Base-by-base conservation (phyloP, 2,113 vertebrate genomes). In the Corynorhinus townsendii region DNA sequence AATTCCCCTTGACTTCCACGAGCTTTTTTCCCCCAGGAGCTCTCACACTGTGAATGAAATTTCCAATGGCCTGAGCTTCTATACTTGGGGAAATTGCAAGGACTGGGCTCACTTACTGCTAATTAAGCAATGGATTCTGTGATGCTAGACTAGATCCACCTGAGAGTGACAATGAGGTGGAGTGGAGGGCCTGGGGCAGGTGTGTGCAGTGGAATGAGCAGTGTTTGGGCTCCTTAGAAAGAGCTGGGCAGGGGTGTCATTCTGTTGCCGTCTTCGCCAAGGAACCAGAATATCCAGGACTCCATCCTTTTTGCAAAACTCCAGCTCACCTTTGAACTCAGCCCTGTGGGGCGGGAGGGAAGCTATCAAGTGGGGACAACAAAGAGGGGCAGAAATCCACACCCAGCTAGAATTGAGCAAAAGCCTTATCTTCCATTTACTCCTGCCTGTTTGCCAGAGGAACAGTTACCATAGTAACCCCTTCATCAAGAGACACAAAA, bases 381-480 rank as follows among this genome's bases (percentile, higher is more conserved):
- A 87, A 66, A 95, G 43, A 95, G 83, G 81, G 47, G 30, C 86
- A 73, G 8, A 73, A 54, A 88, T 66, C 69, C 71, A 92, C 22
- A 28, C n/a, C 56, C 68, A 38, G 38, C 45, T 91, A 91, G 92
- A 91, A 91, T 40, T 95, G 91, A 89, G 93, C 88, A 97, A 97
- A 49, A 86, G 96, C 79, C 26, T 96, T 88, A 94, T 90, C 93
- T 98, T 90, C 68, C 75, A 95, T 97, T 98, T 95, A 97, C 84
- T 95, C 82, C 49, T 89, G n/a, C 82, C 71, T 96, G 97, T 88
- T 96, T 93, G 97, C 86, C 97, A 84, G 49, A 97, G 95, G 96
- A 97, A 96, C 59, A 96, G 96, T 97, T 97, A 97, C 96, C 96
- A 92, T 72, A 96, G 75, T 47, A 95, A 93, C 91, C 82, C 81